A percentile compares a stretch with the other conserved stretches of the same genome.
Evolutionary conservation across 2,797 vertebrate genomes (phyloP).

Genomic region (Peromyscus melanophrys): DNA sequence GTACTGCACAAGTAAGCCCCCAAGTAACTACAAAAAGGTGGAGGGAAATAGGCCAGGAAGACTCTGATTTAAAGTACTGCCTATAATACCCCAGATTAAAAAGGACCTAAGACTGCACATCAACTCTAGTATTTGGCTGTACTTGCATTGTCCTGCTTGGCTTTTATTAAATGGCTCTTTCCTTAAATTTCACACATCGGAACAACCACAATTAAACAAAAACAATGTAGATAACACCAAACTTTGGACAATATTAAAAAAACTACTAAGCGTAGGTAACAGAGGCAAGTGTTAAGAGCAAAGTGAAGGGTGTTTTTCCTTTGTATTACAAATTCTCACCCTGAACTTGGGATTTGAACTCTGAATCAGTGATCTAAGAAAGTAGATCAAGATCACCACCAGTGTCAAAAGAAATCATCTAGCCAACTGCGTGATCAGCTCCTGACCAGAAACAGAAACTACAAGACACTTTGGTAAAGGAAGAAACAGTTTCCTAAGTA

Average conservation of each 20-base stretch:
- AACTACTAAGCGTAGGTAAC: slow-evolving; percentile 59
- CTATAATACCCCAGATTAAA: slow-evolving; percentile 80
- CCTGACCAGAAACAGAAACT: slow-evolving; percentile 59
- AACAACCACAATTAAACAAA: slow-evolving; percentile 77
- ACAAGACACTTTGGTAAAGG: slow-evolving; percentile 59
- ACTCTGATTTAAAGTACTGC: slow-evolving; percentile 83
- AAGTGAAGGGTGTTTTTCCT: slow-evolving; percentile 71
- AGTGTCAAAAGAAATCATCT: slow-evolving; percentile 44
- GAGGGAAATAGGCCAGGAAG: slow-evolving; percentile 83
- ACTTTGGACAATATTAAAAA: slow-evolving; percentile 73
- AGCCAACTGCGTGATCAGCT: slow-evolving; percentile 64
- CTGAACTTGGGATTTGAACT: slow-evolving; percentile 68
- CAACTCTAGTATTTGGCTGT: slow-evolving; percentile 85
- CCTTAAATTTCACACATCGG: slow-evolving; percentile 84
- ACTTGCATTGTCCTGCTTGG: slow-evolving; percentile 83
- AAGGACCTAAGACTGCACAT: slow-evolving; percentile 84
- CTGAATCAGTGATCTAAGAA: slow-evolving; percentile 62
- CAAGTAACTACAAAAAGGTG: slow-evolving; percentile 74
- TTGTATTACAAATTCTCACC: slow-evolving; percentile 68
- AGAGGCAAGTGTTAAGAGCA: slow-evolving; percentile 74
- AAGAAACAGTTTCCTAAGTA: slow-evolving; percentile 44
- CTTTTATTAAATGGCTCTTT: slow-evolving; percentile 86
- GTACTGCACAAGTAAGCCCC: slow-evolving; percentile 80
- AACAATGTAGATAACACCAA: slow-evolving; percentile 73
- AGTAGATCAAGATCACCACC: slow-evolving; percentile 74